Base-by-base conservation (phyloP, 2,113 vertebrate species). In the Lagopus muta region DNA sequence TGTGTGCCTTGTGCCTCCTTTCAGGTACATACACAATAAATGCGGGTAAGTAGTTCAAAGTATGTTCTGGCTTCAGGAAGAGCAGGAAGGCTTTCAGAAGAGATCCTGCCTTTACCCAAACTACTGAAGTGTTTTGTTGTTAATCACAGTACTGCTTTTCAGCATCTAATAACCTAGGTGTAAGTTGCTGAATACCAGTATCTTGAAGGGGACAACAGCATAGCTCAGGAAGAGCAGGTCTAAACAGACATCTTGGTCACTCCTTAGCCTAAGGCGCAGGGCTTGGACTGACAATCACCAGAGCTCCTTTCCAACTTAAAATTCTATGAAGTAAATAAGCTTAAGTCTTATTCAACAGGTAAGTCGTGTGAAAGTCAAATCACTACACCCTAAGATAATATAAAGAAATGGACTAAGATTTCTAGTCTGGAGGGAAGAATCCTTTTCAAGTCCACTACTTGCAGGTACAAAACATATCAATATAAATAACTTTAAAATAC, bases 261-360 rank as follows among this genome's bases (percentile, higher is more conserved):
- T 90, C 73, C 83, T 50, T 71, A 77, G 64, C 67, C 36, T 83
- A 42, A 48, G 32, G 58, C 48, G 48, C 20, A 70, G 8, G 54
- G 52, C 42, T 55, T 85, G 78, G 47, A 65, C 75, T 17, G 52
- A 72, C 73, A 80, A 82, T 67, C 60, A 83, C 58, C 50, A 70
- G 27, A 45, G 38, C 55, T 64, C 76, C 55, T 88, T 90, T 83
- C 50, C 72, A 43, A 83, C 82, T 92, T 77, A 66, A 80, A 52
- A 58, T 71, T 90, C 42, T 66, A 15, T 54, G 58, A 94, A 88
- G 71, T 61, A 92, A 92, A 55, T 88, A 77, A 88, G 75, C 50
- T 73, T 62, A 72, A 82, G 64, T 20, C 28, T 65, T 88, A 74
- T 0, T 69, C 36, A 94, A 77, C 76, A 73, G n/a, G n/a, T n/a